phyloP scores from a whole-genome alignment of 2,797 vertebrate species.

The Enteromius anoplus region DNA sequence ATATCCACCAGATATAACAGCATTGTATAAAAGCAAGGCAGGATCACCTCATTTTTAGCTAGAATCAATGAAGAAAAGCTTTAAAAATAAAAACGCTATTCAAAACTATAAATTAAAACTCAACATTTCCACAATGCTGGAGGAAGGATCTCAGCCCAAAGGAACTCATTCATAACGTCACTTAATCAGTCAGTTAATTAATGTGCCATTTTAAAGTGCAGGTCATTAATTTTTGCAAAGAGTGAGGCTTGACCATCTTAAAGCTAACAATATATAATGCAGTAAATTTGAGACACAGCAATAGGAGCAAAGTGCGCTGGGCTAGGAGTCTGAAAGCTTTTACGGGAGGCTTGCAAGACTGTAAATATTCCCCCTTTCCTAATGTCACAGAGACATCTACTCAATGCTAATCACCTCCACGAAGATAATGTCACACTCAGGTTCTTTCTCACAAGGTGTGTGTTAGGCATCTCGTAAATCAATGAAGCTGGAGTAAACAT shows the following conservation, averaged over 20 bases:
- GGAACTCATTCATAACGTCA: background rate
- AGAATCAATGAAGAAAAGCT: background rate
- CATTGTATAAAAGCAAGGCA: background rate
- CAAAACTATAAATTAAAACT: background rate
- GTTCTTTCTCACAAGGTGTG: background rate
- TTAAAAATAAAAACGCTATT: background rate
- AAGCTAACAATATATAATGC: conserved; percentile 6
- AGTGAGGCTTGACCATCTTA: conserved; percentile 14
- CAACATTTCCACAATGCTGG: background rate
- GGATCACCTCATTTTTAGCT: background rate
- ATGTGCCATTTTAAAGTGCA: conserved; percentile 18
- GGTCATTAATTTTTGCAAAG: conserved; percentile 18
- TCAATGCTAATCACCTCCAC: conserved; percentile 21
- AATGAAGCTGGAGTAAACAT: conserved; percentile 51
- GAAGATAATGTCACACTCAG: background rate
- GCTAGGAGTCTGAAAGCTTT: conserved; percentile 34
- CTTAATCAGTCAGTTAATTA: conserved; percentile 27
- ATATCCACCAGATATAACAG: background rate
- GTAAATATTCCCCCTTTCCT: conserved; percentile 14
- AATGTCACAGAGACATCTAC: conserved; percentile 19
- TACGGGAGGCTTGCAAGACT: background rate
- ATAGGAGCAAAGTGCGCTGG: conserved; percentile 23
- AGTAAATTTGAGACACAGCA: conserved; percentile 22
- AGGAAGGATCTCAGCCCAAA: background rate
- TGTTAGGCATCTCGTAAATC: conserved; percentile 51